Base-by-base conservation (phyloP, 1,140 invertebrate genomes). In the Eubasilissa regina region DNA sequence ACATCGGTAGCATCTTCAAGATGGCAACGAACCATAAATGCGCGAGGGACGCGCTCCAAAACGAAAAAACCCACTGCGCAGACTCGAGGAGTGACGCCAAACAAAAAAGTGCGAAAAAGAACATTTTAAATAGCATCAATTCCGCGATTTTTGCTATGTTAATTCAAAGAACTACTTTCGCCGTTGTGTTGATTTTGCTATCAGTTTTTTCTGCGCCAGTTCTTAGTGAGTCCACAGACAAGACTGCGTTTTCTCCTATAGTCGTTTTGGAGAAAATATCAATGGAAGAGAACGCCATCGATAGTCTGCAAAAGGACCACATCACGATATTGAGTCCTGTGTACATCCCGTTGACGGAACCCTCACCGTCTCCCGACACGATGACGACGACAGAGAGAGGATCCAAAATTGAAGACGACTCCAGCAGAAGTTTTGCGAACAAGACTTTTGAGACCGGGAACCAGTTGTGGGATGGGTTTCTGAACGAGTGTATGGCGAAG, bases 381-480 rank as follows among this genome's bases (percentile, higher is more conserved):
- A 75, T 45, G 58, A 60, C 55, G 0, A 75, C 19, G 45, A 75
- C 55, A 17, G 55, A 58, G n/a, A 55, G 43, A 48, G 25, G 17
- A 70, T n/a, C 45, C 10, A 48, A n/a, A n/a, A 43, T 6, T 12
- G 35, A 13, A 64, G 43, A 64, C 0, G 60, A 13, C 4, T 6
- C 17, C 7, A 58, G 55, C 10, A 77, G 47, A 35, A 68, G 11
- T 1, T 56, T 77, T 43, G 12, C 62, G 13, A 89, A 90, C 82
- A 86, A 87, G 19, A 88, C 87, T 6, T 91, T 91, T 77, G 86
- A 87, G 25, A 92, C 90, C 76, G 92, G 91, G 58, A 94, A 94
- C 79, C 88, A 90, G 70, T 87, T 95, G 25, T 95, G 94, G 94
- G 91, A 91, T 75, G 91, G 91, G 15, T 89, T 95, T 21, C 88